phyloP scores from a whole-genome alignment of 2,797 vertebrate species.

The Rhinella marina region DNA sequence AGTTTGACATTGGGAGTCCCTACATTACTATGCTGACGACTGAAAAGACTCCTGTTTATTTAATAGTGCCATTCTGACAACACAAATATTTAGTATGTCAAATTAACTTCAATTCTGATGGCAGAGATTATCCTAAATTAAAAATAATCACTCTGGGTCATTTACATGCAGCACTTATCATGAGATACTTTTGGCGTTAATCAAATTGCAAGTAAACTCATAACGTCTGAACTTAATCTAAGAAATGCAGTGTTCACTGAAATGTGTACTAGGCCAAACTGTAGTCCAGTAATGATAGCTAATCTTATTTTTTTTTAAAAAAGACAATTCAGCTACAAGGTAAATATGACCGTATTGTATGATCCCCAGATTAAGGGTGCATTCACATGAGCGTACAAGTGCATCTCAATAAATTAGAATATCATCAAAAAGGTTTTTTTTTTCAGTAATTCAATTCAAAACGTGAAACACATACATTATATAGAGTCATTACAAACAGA shows the following conservation, averaged over 20 bases:
- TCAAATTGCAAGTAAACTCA: background rate
- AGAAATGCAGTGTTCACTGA: background rate
- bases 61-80: slow-evolving; percentile 1
- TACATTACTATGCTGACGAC: background rate
- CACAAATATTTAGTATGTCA: slow-evolving; percentile 26
- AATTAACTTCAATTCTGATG: background rate
- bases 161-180: background rate
- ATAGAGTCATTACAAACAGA: too few species aligned
- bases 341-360: too few species aligned
- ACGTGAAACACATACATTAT: too few species aligned
- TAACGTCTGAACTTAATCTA: background rate
- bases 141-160: background rate
- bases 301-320: too few species aligned
- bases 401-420: too few species aligned
- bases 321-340: too few species aligned
- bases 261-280: too few species aligned
- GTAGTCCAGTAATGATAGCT: too few species aligned
- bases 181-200: background rate
- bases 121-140: slow-evolving; percentile 5
- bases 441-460: too few species aligned
- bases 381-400: too few species aligned
- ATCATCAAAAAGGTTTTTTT: too few species aligned
- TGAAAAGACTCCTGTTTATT: background rate
- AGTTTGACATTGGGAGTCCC: background rate
- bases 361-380: too few species aligned